Conservation (phyloP, 2,888 invertebrate genomes). For the Siphlonurus alternatus region DNA sequence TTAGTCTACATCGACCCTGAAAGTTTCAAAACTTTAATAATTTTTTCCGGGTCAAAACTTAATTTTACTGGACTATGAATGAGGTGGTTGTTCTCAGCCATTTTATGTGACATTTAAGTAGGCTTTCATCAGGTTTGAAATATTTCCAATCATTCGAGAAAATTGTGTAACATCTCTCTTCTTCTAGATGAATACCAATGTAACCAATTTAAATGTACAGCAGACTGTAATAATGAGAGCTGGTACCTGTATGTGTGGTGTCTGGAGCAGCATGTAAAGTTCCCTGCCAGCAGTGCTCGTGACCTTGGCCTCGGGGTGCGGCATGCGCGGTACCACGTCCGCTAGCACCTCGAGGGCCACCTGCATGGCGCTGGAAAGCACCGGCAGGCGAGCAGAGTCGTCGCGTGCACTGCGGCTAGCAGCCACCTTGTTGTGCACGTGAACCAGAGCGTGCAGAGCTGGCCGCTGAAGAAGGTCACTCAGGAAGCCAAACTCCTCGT, state of each 20-base stretch:
- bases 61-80: too few species aligned
- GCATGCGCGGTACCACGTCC: slow-evolving; percentile 47
- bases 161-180: too few species aligned
- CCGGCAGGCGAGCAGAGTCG: slow-evolving; percentile 61
- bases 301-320: slow-evolving; percentile 55
- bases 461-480: slow-evolving; percentile 70
- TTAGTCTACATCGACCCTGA: too few species aligned
- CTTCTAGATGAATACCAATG: too few species aligned
- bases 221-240: too few species aligned
- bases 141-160: too few species aligned
- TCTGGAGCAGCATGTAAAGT: slow-evolving; percentile 61
- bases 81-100: too few species aligned
- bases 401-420: slow-evolving; percentile 52
- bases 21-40: too few species aligned
- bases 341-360: slow-evolving; percentile 62
- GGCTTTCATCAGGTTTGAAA: too few species aligned
- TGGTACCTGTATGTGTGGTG: slow-evolving; percentile 73
- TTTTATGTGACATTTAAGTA: too few species aligned
- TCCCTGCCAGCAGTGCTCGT: slow-evolving; percentile 28
- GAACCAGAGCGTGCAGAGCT: slow-evolving; percentile 75
- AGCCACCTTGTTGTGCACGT: slow-evolving; percentile 78
- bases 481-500: slow-evolving; percentile 74
- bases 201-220: too few species aligned
- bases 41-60: too few species aligned
- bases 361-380: slow-evolving; percentile 72